Evolutionary conservation across 2,888 invertebrate genomes (phyloP).

Genomic region (Drosophila nr. fundita): DNA sequence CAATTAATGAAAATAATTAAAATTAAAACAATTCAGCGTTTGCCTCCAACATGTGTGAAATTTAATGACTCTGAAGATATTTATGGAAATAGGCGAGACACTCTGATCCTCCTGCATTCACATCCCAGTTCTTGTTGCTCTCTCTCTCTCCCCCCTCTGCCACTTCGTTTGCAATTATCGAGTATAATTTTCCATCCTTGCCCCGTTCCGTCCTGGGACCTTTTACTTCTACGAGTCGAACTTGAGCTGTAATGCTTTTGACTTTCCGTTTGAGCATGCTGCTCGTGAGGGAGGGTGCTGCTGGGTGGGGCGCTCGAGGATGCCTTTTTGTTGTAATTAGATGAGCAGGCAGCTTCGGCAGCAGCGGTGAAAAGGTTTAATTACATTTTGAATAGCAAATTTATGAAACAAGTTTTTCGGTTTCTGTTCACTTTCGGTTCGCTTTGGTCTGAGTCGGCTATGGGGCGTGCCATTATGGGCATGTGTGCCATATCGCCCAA

Average conservation of each 20-base stretch:
- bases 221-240: conserved; percentile 26
- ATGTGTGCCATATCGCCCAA: conserved; percentile 64
- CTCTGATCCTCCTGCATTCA: conserved; percentile 25
- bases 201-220: conserved; percentile 1
- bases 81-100: conserved; percentile 70
- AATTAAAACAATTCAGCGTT: conserved; percentile 77
- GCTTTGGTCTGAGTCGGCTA: conserved; percentile 26
- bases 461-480: conserved; percentile 58
- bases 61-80: conserved; percentile 83
- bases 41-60: conserved; percentile 80
- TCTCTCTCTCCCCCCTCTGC: conserved; percentile 9
- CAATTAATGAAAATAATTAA: conserved; percentile 82
- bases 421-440: conserved; percentile 50
- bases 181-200: conserved; percentile 60
- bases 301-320: conserved; percentile 32
- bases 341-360: conserved; percentile 62
- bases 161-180: conserved; percentile 78
- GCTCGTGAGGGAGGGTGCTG: neutral
- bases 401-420: conserved; percentile 79
- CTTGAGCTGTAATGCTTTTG: conserved; percentile 31
- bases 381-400: conserved; percentile 80
- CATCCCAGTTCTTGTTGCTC: conserved; percentile 18
- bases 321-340: conserved; percentile 75
- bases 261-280: neutral
- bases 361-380: conserved; percentile 72